Evolutionary conservation across 2,113 vertebrate genomes (phyloP).

Genomic region (Pachypanchax playfairii): DNA sequence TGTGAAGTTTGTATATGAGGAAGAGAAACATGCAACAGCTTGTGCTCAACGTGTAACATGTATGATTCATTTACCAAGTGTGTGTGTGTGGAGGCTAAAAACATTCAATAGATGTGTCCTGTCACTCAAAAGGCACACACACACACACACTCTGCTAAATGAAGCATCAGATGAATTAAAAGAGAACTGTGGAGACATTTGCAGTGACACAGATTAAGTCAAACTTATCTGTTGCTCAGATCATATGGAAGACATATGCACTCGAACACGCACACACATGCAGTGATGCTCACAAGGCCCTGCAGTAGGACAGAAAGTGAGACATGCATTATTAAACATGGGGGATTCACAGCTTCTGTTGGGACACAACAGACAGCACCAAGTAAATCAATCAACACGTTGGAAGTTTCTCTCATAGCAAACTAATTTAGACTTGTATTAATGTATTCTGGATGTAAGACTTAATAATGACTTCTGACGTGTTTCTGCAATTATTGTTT

Average conservation of each 20-base stretch:
- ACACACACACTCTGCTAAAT: slow-evolving; percentile 55
- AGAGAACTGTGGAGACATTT: slow-evolving; percentile 25
- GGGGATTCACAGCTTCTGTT: slow-evolving; percentile 46
- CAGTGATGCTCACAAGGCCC: slow-evolving; percentile 39
- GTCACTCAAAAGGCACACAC: slow-evolving; percentile 31
- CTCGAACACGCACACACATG: not conserved
- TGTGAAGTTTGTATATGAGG: slow-evolving; percentile 6
- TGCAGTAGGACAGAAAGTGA: slow-evolving; percentile 58
- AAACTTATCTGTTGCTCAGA: slow-evolving; percentile 35
- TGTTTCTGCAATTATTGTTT: too few relatives aligned
- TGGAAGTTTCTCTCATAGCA: slow-evolving; percentile 15
- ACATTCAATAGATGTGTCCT: slow-evolving; percentile 48
- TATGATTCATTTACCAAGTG: slow-evolving; percentile 52
- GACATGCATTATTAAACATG: slow-evolving; percentile 67
- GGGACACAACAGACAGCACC: slow-evolving; percentile 51
- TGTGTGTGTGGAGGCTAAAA: slow-evolving; percentile 40
- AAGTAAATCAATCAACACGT: slow-evolving; percentile 30
- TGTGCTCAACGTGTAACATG: slow-evolving; percentile 39
- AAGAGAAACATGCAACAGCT: slow-evolving; percentile 21
- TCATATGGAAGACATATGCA: slow-evolving; percentile 3
- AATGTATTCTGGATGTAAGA: slow-evolving; percentile 5
- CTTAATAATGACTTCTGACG: not conserved
- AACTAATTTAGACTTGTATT: slow-evolving; percentile 46
- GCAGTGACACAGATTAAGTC: slow-evolving; percentile 23
- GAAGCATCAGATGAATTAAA: slow-evolving; percentile 46